phyloP scores from a whole-genome alignment of 2,888 invertebrate species.

The Cataglyphis altisquamis region DNA sequence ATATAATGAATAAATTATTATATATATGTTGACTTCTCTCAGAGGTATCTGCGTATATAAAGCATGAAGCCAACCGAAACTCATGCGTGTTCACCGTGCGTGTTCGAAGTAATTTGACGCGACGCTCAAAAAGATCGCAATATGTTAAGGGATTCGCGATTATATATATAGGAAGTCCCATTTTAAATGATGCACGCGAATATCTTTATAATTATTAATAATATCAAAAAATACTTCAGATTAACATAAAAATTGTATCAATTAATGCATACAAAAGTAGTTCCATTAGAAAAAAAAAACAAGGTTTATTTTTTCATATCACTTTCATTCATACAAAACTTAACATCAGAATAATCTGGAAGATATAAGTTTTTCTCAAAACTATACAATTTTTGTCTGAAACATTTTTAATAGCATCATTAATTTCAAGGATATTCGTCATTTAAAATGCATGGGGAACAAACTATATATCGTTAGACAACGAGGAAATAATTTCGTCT shows the following conservation, averaged over 20 bases:
- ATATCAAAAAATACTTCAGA: neutral
- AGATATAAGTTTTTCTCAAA: too few species aligned
- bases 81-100: conserved; percentile 62
- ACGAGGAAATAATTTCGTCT: neutral
- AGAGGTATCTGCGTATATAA: conserved; percentile 66
- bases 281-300: neutral
- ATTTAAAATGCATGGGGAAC: neutral
- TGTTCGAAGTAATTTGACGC: conserved; percentile 63
- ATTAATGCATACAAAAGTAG: neutral
- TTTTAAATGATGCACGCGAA: neutral
- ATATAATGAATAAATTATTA: conserved; percentile 77
- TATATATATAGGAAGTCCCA: conserved; percentile 8
- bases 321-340: neutral
- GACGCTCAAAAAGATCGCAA: conserved; percentile 60
- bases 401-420: neutral
- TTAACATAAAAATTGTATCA: neutral
- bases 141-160: conserved; percentile 39
- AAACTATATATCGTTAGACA: neutral
- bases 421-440: neutral
- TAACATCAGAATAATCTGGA: too few species aligned
- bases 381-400: neutral
- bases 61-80: conserved; percentile 54
- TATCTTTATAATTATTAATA: neutral
- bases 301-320: neutral
- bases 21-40: conserved; percentile 74